Conservation (phyloP, 2,888 invertebrate species). For the Gymnocheta viridis region DNA sequence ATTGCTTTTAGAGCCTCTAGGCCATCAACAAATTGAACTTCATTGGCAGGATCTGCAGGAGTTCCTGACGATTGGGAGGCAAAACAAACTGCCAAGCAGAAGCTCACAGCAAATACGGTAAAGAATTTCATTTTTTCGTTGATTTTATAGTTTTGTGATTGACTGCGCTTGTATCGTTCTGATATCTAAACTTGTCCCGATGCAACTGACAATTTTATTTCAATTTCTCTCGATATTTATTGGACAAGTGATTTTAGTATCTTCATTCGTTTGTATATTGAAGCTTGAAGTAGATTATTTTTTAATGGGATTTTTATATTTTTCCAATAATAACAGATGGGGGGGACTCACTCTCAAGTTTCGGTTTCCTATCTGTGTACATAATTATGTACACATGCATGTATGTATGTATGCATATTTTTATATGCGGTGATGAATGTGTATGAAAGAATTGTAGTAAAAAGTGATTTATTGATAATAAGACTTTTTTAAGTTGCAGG, state of each 20-base stretch:
- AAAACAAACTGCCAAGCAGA: slow-evolving; percentile 57
- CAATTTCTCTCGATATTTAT: background rate
- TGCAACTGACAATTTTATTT: background rate
- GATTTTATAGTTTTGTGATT: background rate
- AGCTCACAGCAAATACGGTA: slow-evolving; percentile 56
- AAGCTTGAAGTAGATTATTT: background rate
- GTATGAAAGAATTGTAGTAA: background rate
- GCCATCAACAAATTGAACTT: slow-evolving; percentile 46
- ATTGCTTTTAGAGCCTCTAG: slow-evolving; percentile 41
- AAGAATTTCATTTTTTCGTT: slow-evolving; percentile 72
- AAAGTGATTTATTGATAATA: slow-evolving; percentile 13
- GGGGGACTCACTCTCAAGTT: slow-evolving; percentile 40
- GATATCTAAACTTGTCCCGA: background rate
- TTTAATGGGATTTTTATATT: slow-evolving; percentile 19
- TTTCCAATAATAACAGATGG: background rate
- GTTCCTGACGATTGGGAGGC: slow-evolving; percentile 54
- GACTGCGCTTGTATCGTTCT: background rate
- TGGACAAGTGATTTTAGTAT: slow-evolving; percentile 70
- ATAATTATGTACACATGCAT: background rate
- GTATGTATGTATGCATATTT: background rate
- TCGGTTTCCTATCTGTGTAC: background rate
- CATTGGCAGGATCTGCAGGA: slow-evolving; percentile 44
- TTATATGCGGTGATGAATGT: too few relatives aligned
- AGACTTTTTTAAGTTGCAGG: background rate
- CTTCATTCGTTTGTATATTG: background rate